Evolutionary conservation across 1,140 invertebrate species (phyloP).

Genomic region (Zaprionus capensis): DNA sequence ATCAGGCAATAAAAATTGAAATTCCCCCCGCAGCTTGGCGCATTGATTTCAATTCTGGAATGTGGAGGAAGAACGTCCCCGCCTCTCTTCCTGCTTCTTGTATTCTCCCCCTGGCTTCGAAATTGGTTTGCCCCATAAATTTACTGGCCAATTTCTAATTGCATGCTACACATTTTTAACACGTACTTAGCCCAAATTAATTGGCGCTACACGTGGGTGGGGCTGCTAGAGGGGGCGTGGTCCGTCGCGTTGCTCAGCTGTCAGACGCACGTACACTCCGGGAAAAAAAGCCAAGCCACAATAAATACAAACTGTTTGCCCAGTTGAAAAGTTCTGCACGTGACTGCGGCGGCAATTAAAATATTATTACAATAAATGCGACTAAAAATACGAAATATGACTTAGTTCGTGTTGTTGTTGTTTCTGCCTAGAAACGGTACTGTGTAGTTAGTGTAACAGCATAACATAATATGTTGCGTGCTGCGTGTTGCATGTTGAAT

Average conservation of each 20-base stretch:
- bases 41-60: constrained; percentile 57
- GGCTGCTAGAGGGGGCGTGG: background rate
- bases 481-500: constrained; percentile 44
- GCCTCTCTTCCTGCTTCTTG: background rate
- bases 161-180: constrained; percentile 65
- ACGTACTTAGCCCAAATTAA: constrained; percentile 59
- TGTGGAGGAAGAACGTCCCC: background rate
- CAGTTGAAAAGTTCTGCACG: constrained; percentile 57
- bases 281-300: constrained; percentile 56
- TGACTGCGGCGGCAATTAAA: constrained; percentile 70
- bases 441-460: background rate
- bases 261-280: constrained; percentile 61
- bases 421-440: constrained; percentile 47
- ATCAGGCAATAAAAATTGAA: constrained; percentile 60
- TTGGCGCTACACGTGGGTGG: constrained; percentile 28
- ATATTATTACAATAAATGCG: constrained; percentile 78
- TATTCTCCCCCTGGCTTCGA: background rate
- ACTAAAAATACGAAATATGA: constrained; percentile 43
- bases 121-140: constrained; percentile 43
- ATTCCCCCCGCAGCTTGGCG: constrained; percentile 19
- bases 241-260: constrained; percentile 39
- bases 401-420: constrained; percentile 17
- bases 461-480: background rate
- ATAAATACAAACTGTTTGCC: constrained; percentile 75
- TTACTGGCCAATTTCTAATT: constrained; percentile 53